These are phyloP conservation scores for Andrena cerasifolii DNA, from an alignment of 1,140 invertebrate species.

Conservation along the genomic window DNA sequence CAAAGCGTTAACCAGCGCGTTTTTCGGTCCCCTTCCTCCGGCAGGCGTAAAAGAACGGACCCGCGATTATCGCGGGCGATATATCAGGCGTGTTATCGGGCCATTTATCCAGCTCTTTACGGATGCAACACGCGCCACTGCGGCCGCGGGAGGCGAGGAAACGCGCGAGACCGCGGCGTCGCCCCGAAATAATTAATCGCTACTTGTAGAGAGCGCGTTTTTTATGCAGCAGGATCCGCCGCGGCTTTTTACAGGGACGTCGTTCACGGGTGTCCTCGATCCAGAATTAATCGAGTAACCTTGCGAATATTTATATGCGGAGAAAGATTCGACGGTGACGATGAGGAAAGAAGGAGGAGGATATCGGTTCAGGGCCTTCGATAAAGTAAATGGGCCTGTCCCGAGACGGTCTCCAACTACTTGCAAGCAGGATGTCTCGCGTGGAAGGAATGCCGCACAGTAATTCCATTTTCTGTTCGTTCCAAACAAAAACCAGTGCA, in stretches of 20 bases:
- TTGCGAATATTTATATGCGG: conserved; percentile 31
- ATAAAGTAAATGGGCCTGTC: conserved; percentile 34
- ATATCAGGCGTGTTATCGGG: conserved; percentile 41
- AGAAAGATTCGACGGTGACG: conserved; percentile 4
- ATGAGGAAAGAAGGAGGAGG: conserved; percentile 1
- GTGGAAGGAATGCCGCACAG: conserved; percentile 5
- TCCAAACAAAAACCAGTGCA: no score
- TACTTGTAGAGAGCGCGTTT: neutral
- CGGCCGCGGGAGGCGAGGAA: conserved; percentile 5
- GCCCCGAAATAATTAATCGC: conserved; percentile 48
- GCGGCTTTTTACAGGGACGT: conserved; percentile 13
- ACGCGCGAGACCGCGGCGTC: conserved; percentile 5
- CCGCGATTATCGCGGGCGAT: conserved; percentile 20
- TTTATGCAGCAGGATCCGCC: neutral
- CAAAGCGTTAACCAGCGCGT: conserved; percentile 13
- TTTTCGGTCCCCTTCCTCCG: neutral
- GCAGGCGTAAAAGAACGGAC: conserved; percentile 38
- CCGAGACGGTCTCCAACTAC: conserved; percentile 5
- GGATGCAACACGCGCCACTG: conserved; percentile 7
- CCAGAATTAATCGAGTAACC: conserved; percentile 47
- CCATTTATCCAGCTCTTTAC: conserved; percentile 34
- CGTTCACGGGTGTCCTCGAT: conserved; percentile 31
- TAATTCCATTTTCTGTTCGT: conserved; percentile 34
- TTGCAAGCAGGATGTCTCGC: conserved; percentile 14
- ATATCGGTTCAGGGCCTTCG: conserved; percentile 33